Conservation (phyloP, 2,797 vertebrate genomes). For the Naso thynnoides region DNA sequence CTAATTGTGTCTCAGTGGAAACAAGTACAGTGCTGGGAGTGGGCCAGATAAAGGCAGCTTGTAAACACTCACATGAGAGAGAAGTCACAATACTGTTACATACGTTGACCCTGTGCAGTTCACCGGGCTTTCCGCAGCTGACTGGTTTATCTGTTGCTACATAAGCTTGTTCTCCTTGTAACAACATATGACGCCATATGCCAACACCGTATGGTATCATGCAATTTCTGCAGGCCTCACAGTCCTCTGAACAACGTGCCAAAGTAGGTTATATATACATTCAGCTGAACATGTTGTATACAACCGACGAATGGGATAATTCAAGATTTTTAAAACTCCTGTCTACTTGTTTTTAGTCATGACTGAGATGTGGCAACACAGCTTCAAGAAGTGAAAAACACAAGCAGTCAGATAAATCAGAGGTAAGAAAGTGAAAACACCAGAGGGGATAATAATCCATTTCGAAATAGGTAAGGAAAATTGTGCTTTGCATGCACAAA, state of each 20-base stretch:
- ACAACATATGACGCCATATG: slow-evolving; percentile 67
- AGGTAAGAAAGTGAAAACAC: neutral
- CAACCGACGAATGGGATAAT: neutral
- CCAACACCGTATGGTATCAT: slow-evolving; percentile 56
- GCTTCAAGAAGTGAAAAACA: neutral
- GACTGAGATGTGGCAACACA: neutral
- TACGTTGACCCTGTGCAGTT: neutral
- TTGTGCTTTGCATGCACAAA: neutral
- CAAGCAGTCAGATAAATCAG: neutral
- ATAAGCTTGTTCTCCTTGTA: slow-evolving; percentile 38
- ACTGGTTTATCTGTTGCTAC: slow-evolving; percentile 51
- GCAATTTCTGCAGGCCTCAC: slow-evolving; percentile 41
- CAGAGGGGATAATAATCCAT: neutral
- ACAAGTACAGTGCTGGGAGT: slow-evolving; percentile 49
- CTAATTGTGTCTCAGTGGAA: slow-evolving; percentile 73
- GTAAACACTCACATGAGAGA: slow-evolving; percentile 48
- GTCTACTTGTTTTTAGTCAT: neutral
- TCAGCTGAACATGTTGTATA: neutral
- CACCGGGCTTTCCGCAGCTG: slow-evolving; percentile 20
- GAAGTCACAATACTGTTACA: slow-evolving; percentile 28
- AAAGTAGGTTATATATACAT: slow-evolving; percentile 2
- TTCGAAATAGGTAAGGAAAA: neutral
- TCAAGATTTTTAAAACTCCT: neutral
- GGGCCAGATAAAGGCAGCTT: slow-evolving; percentile 41
- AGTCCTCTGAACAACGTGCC: slow-evolving; percentile 16